A percentile compares a stretch with the other conserved stretches of the same genome.
phyloP scores from a whole-genome alignment of 1,140 invertebrate genomes.

The Nomia melanderi region DNA sequence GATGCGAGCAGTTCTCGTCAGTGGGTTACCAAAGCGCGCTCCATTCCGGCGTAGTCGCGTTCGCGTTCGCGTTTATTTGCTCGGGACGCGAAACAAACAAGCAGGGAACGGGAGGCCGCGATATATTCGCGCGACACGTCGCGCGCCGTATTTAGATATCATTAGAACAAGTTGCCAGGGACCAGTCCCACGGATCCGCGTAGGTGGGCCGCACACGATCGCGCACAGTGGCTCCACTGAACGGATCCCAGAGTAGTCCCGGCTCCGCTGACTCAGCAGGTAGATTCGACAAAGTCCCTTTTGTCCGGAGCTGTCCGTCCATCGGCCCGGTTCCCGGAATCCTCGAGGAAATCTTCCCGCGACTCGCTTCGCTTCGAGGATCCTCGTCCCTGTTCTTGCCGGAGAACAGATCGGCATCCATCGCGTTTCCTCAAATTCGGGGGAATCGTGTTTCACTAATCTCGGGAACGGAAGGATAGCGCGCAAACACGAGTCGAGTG shows the following conservation, averaged over 20 bases:
- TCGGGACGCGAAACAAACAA: background rate
- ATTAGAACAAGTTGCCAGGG: constrained; percentile 28
- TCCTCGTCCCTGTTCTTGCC: background rate
- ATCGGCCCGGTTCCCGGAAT: constrained; percentile 1
- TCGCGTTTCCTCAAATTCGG: constrained; percentile 11
- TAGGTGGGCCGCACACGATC: constrained; percentile 42
- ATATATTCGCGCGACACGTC: constrained; percentile 27
- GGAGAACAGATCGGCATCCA: background rate
- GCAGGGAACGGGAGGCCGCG: background rate
- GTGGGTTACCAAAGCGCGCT: constrained; percentile 6
- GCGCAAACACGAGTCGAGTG: background rate
- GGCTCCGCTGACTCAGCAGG: constrained; percentile 56
- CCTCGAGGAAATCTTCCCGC: background rate
- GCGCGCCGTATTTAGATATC: constrained; percentile 34
- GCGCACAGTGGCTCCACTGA: constrained; percentile 40
- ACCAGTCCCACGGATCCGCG: constrained; percentile 33
- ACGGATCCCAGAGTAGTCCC: constrained; percentile 7
- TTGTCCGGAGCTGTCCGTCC: constrained; percentile 39
- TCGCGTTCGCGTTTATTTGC: constrained; percentile 1
- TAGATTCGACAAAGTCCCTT: constrained; percentile 55
- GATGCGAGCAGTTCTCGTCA: too few species aligned
- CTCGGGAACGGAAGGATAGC: background rate
- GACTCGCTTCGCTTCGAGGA: background rate
- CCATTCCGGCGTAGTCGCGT: background rate
- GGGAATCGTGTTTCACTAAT: background rate